Evolutionary conservation across 2,113 vertebrate species (phyloP).

Genomic region (Orientallactaga bullata): DNA sequence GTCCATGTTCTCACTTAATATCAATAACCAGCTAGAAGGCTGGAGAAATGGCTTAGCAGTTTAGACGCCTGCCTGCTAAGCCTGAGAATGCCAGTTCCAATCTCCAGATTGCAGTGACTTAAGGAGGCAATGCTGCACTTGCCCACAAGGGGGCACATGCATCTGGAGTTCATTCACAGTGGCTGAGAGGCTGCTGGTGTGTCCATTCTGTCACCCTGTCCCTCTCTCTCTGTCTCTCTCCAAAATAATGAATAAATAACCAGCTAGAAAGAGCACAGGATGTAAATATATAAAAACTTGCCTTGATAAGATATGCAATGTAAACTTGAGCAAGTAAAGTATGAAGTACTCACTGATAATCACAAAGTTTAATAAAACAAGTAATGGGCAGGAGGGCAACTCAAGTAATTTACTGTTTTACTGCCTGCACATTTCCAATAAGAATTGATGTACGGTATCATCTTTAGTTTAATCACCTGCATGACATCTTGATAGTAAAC

Average conservation of each 20-base stretch:
- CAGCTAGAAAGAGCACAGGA: neutral
- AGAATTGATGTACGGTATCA: constrained; percentile 88
- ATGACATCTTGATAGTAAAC: constrained; percentile 87
- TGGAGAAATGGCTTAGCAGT: too few species aligned
- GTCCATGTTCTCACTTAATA: constrained; percentile 46
- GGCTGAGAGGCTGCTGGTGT: too few species aligned
- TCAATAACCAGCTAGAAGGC: constrained; percentile 64
- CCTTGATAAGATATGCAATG: constrained; percentile 53
- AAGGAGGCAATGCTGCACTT: too few species aligned
- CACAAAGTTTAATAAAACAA: constrained; percentile 82
- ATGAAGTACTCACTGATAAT: constrained; percentile 82
- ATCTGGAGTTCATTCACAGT: too few species aligned
- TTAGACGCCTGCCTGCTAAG: too few species aligned
- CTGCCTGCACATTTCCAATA: constrained; percentile 85
- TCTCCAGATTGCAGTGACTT: too few species aligned
- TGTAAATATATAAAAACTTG: neutral
- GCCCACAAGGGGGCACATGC: too few species aligned
- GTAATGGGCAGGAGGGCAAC: constrained; percentile 71
- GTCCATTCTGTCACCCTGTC: too few species aligned
- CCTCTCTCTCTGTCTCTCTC: too few species aligned
- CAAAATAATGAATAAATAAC: too few species aligned
- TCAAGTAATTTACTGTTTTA: constrained; percentile 76
- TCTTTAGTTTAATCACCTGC: constrained; percentile 88
- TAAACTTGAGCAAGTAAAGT: constrained; percentile 61
- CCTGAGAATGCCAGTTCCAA: too few species aligned